Evolutionary conservation across 2,113 vertebrate species (phyloP).

Genomic region (Spheniscus mendiculus): DNA sequence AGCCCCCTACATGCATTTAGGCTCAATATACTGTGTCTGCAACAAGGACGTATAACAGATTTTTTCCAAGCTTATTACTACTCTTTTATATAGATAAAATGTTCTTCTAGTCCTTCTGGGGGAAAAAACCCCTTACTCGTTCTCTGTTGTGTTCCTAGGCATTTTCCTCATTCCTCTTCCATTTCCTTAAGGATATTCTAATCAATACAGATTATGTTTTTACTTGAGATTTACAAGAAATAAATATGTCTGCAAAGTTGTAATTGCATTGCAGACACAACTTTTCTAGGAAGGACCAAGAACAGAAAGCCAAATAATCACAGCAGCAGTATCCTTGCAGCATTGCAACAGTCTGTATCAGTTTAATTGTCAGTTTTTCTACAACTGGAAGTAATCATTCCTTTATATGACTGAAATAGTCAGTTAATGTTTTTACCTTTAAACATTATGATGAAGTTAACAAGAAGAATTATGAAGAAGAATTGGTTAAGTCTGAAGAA

Average conservation of each 20-base stretch:
- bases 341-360: neutral
- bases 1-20: neutral
- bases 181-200: neutral
- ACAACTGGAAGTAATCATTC: neutral
- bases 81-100: neutral
- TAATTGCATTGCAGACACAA: neutral
- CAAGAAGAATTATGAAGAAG: neutral
- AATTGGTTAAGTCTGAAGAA: conserved; percentile 1
- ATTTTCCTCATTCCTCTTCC: neutral
- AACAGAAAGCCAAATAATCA: neutral
- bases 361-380: neutral
- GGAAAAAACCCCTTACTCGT: rapidly evolving
- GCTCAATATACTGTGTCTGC: neutral
- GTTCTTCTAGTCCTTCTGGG: neutral
- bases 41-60: neutral
- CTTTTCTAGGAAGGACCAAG: neutral
- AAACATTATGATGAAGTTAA: neutral
- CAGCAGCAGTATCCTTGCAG: neutral
- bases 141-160: neutral
- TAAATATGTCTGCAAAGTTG: neutral
- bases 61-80: neutral
- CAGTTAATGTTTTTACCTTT: neutral
- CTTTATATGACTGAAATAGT: neutral
- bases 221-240: neutral
- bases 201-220: neutral